Evolutionary conservation across 1,140 invertebrate genomes (phyloP), one percentile per base, ranked within the genome.

Genomic region (Harpegnathos saltator): DNA sequence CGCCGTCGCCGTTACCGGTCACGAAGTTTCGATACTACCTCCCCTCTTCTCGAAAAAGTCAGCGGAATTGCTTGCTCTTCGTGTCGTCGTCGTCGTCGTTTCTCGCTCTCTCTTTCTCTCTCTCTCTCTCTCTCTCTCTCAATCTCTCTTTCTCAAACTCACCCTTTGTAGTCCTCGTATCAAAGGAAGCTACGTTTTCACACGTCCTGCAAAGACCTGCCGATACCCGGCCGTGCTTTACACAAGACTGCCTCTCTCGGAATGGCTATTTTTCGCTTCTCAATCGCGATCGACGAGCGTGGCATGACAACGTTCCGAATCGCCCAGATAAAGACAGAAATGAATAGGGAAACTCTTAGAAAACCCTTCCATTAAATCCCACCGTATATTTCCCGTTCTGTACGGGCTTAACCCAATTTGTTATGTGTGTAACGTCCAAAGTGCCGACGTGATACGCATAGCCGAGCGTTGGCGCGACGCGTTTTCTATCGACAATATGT

Each of bases 241-340:
- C 33, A 56, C 50, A 17, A 66, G 38, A 48, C 15, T 66, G 29
- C 61, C 11, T 56, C 7, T 7, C 19, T 66, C 48, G 19, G 66
- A 77, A 5, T 11, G 61, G 9, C 15, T 66, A 77, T 65, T 77
- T 66, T 77, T 65, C 19, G 61, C 19, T 54, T 77, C 19, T 77
- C 50, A 38, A 77, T 77, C 50, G 33, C 48, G 29, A 26, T 12
- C 5, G 48, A 66, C 50, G 1, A n/a, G 44, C 59, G 48, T 66
- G 19, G 62, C 74, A 77, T 77, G 38, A 54, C 44, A 77, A 38
- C 11, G 19, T 33, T 1, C 52, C 44, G 19, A 77, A 54, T 63
- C 7, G 58, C 17, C 11, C 19, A 4, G 38, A 52, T 52, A 50
- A 52, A 62, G 12, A 12, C 3, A 24, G 15, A 77, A 62, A 62